Percentiles rank a stretch among this genome's conserved stretches.
phyloP scores from a whole-genome alignment of 2,888 invertebrate genomes.

The Campoplex capitator region DNA sequence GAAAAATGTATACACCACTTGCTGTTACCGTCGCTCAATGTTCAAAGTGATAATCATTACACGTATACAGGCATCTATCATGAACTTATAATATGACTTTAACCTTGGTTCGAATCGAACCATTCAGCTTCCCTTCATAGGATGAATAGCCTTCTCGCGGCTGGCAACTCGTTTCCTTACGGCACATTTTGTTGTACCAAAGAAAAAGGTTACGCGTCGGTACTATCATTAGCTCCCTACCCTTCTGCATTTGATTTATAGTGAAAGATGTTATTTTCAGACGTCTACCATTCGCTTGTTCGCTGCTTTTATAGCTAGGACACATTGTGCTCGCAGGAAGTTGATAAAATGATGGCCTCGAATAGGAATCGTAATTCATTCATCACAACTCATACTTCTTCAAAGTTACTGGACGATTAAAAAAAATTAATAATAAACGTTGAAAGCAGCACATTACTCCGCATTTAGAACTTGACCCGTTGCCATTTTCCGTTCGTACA shows the following conservation, averaged over 20 bases:
- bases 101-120: not conserved
- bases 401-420: not conserved
- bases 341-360: constrained; percentile 4
- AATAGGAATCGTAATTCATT: not conserved
- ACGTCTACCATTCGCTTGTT: not conserved
- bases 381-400: not conserved
- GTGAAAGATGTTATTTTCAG: constrained; percentile 4
- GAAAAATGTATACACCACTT: not conserved
- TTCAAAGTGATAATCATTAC: constrained; percentile 8
- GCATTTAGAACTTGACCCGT: not conserved
- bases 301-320: not conserved
- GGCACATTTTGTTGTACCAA: not conserved
- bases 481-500: not conserved
- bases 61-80: not conserved
- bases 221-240: constrained; percentile 13
- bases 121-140: not conserved
- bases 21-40: not conserved
- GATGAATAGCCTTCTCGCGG: not conserved
- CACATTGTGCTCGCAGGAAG: constrained; percentile 12
- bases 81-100: constrained; percentile 2
- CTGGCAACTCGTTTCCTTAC: not conserved
- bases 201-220: constrained; percentile 7
- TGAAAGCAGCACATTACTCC: not conserved
- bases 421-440: not conserved
- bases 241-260: constrained; percentile 6